Evolutionary conservation across 2,888 invertebrate species (phyloP).

Genomic region (Mythimna pallens): DNA sequence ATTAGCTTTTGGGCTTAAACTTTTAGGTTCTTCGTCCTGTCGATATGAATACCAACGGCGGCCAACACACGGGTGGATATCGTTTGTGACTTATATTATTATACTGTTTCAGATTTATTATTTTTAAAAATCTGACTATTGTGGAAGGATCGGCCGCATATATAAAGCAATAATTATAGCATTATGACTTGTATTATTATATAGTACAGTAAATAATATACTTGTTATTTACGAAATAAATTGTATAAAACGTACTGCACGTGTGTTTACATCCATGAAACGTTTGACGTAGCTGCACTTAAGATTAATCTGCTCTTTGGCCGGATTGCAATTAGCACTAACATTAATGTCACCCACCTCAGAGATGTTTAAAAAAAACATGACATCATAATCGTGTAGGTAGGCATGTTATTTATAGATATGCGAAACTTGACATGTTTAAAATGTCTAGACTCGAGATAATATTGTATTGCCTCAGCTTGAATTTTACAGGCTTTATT

Average conservation of each 20-base stretch:
- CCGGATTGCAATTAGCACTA: conserved; percentile 44
- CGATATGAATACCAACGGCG: not conserved
- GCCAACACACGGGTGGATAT: not conserved
- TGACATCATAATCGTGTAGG: conserved; percentile 67
- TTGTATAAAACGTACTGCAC: not conserved
- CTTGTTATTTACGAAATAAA: not conserved
- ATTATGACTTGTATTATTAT: not conserved
- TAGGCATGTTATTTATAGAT: conserved; percentile 52
- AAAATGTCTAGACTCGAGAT: conserved; percentile 39
- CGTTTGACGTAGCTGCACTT: conserved; percentile 20
- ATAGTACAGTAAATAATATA: not conserved
- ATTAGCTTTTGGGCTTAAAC: conserved; percentile 22
- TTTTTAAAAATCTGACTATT: too few relatives aligned
- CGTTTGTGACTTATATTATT: not conserved
- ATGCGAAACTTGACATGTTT: conserved; percentile 37
- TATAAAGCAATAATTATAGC: conserved; percentile 3
- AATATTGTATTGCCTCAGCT: conserved; percentile 20
- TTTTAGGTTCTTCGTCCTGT: not conserved
- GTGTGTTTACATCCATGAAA: conserved; percentile 6
- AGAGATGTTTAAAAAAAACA: conserved; percentile 51
- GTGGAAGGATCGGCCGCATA: too few relatives aligned
- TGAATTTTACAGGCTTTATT: conserved; percentile 18
- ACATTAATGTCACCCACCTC: conserved; percentile 48
- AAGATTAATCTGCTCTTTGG: conserved; percentile 33
- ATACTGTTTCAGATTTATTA: not conserved